Conservation (phyloP, 2,113 vertebrate genomes). For the Toxostoma redivivum region DNA sequence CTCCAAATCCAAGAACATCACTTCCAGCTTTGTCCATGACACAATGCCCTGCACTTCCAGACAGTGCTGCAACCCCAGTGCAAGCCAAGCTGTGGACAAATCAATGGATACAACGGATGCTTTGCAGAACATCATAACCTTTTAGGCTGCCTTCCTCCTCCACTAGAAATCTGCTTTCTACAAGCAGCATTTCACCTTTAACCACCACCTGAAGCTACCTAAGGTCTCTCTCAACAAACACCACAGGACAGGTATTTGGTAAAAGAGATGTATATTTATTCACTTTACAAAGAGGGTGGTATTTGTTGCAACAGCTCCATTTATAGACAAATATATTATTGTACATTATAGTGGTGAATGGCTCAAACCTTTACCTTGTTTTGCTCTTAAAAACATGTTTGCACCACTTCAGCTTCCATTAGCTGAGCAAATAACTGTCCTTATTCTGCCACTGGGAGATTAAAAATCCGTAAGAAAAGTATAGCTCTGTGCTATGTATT, state of each 20-base stretch:
- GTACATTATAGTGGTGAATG: slow-evolving; percentile 73
- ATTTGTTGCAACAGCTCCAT: slow-evolving; percentile 77
- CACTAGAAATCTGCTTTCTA: not conserved
- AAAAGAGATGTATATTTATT: slow-evolving; percentile 84
- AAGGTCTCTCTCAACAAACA: slow-evolving; percentile 48
- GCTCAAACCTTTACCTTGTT: slow-evolving; percentile 58
- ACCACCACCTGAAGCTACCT: not conserved
- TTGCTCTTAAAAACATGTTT: slow-evolving; percentile 46
- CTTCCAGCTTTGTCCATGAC: not conserved
- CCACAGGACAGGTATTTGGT: slow-evolving; percentile 65
- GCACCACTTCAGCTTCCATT: slow-evolving; percentile 50
- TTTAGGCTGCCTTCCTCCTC: not conserved
- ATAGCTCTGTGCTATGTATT: slow-evolving; percentile 47
- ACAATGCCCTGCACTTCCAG: not conserved
- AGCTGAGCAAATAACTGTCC: slow-evolving; percentile 47
- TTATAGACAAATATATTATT: slow-evolving; percentile 83
- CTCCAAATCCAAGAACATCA: not conserved
- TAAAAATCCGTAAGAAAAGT: slow-evolving; percentile 52
- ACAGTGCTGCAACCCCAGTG: rapidly evolving
- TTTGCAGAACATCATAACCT: not conserved
- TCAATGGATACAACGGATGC: rapidly evolving
- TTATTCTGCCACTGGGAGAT: slow-evolving; percentile 50
- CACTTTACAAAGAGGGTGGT: slow-evolving; percentile 83
- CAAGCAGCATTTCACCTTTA: not conserved
- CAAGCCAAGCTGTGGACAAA: not conserved